These are phyloP conservation scores for Neolamprologus falcicula DNA, from an alignment of 2,113 vertebrate species.

Conservation along the genomic window DNA sequence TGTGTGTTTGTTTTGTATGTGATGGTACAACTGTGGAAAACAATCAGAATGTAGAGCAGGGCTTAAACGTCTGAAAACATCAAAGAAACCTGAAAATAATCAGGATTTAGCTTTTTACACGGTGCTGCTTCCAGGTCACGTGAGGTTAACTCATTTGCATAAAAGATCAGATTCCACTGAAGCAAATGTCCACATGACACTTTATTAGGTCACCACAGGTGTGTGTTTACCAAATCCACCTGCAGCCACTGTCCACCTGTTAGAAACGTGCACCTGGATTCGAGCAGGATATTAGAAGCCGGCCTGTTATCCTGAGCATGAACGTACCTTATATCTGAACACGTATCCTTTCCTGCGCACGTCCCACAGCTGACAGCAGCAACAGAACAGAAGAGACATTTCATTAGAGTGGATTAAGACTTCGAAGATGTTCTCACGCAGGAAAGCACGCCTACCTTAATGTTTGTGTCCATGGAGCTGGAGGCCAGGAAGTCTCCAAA, in stretches of 20 bases:
- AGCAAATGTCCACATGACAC: not conserved
- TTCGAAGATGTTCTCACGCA: not conserved
- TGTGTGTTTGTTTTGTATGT: not conserved
- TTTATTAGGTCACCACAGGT: not conserved
- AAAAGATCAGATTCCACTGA: not conserved
- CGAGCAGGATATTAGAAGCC: too few relatives aligned
- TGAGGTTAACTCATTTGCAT: accelerated
- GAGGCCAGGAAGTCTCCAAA: conserved; percentile 89
- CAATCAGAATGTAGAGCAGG: not conserved
- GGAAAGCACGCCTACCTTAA: conserved; percentile 76
- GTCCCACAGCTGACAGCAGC: conserved; percentile 86
- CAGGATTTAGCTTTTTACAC: not conserved
- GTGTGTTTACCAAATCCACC: not conserved
- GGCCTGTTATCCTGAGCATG: accelerated
- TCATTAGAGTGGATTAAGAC: not conserved
- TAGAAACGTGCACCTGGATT: not conserved
- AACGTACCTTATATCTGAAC: conserved; percentile 85
- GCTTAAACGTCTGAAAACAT: not conserved
- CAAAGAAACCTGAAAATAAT: not conserved
- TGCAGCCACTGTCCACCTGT: not conserved
- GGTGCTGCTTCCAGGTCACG: not conserved
- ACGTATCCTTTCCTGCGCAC: conserved; percentile 91
- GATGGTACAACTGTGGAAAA: not conserved
- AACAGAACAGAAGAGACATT: not conserved
- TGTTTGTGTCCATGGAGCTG: conserved; percentile 89